Percentiles rank a stretch among this genome's conserved stretches.
Conservation (phyloP, 1,140 invertebrate genomes). For the Olivierus martensii region DNA sequence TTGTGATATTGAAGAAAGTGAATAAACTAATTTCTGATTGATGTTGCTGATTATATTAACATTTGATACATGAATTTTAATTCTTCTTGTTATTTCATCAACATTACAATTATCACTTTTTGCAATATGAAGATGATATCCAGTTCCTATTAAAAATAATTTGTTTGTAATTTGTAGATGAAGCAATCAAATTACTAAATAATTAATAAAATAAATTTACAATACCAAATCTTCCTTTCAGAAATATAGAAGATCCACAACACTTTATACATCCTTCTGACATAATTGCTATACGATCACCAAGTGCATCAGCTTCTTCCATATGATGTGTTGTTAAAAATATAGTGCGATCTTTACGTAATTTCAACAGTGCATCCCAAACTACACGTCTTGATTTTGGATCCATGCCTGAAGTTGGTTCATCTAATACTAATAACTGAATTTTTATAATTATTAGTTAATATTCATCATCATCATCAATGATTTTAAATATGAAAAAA, state of each 20-base stretch:
- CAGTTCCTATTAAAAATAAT: conserved; percentile 17
- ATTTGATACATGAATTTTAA: conserved; percentile 11
- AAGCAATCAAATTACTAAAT: background rate
- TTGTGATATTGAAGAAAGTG: conserved; percentile 35
- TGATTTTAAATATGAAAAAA: too few species aligned
- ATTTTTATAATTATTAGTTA: conserved; percentile 12
- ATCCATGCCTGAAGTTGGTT: conserved; percentile 36
- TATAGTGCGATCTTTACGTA: conserved; percentile 46
- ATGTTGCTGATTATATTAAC: conserved; percentile 9
- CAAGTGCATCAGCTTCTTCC: conserved; percentile 79
- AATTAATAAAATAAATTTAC: background rate
- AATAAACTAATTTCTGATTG: conserved; percentile 39
- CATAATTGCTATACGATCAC: conserved; percentile 42
- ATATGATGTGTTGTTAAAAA: conserved; percentile 93
- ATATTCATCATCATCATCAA: too few species aligned
- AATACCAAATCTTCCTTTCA: conserved; percentile 38
- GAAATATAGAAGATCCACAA: conserved; percentile 37
- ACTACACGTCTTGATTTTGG: conserved; percentile 41
- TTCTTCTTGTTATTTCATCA: background rate
- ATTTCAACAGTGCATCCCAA: conserved; percentile 38
- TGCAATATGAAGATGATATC: conserved; percentile 20
- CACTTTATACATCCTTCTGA: conserved; percentile 37
- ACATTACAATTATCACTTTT: conserved; percentile 14
- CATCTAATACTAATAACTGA: conserved; percentile 29
- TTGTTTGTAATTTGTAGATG: background rate